A percentile compares a stretch with the other conserved stretches of the same genome.
Conservation (phyloP, 2,888 invertebrate species). For the Yponomeuta sedellus region DNA sequence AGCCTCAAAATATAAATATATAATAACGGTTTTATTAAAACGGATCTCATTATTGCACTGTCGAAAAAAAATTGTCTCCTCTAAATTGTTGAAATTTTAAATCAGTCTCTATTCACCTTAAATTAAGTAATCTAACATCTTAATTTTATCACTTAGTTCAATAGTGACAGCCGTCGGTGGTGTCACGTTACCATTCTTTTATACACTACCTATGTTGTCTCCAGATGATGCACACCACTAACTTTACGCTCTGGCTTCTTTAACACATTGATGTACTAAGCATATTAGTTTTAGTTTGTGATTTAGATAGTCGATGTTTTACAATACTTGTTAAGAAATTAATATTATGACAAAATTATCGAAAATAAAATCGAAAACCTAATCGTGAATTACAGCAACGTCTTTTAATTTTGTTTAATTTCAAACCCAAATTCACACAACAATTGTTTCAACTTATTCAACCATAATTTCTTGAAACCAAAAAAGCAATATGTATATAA, state of each 20-base stretch:
- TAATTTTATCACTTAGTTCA: conserved; percentile 34
- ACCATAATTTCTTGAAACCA: too few relatives aligned
- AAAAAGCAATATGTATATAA: too few relatives aligned
- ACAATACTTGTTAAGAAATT: too few relatives aligned
- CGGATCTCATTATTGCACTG: background rate
- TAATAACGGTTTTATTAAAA: background rate
- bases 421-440: too few relatives aligned
- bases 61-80: too few relatives aligned
- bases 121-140: background rate
- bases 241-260: background rate
- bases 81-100: too few relatives aligned
- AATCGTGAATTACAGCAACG: too few relatives aligned
- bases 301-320: too few relatives aligned
- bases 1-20: background rate
- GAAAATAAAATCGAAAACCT: too few relatives aligned
- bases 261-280: background rate
- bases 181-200: conserved; percentile 64
- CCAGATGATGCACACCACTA: background rate
- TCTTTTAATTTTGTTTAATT: too few relatives aligned
- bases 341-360: too few relatives aligned
- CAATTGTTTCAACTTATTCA: too few relatives aligned
- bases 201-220: conserved; percentile 11
- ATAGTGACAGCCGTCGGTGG: conserved; percentile 71
- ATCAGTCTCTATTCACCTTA: background rate
- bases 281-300: background rate